Conservation (phyloP, 2,888 invertebrate genomes). For the Melanotus villosus region DNA sequence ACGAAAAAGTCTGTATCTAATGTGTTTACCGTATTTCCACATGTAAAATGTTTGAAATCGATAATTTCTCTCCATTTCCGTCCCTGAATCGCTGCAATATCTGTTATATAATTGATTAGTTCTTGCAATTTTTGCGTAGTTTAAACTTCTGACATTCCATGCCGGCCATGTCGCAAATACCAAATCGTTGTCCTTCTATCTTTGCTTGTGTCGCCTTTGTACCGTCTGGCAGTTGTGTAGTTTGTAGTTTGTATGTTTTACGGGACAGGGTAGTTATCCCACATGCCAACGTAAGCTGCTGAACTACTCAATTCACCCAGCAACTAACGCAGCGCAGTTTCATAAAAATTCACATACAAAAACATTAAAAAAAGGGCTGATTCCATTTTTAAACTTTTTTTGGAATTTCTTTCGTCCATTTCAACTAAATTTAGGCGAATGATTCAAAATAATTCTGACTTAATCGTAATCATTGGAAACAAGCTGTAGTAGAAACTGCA, state of each 20-base stretch:
- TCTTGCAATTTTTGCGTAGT: neutral
- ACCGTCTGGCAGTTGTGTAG: neutral
- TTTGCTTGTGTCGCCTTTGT: neutral
- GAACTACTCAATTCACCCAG: too few species aligned
- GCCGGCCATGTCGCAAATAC: too few species aligned
- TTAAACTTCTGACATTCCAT: neutral
- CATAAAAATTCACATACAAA: too few species aligned
- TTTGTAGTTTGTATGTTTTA: slow-evolving; percentile 5
- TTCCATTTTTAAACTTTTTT: too few species aligned
- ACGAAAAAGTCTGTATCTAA: slow-evolving; percentile 7
- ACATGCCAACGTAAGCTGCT: neutral
- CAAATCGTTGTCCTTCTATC: neutral
- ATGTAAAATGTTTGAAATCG: slow-evolving; percentile 8
- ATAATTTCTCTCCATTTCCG: slow-evolving; percentile 6
- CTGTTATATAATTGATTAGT: slow-evolving; percentile 3
- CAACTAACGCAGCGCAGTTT: too few species aligned
- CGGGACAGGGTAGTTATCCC: neutral
- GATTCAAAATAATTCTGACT: too few species aligned
- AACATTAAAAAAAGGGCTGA: too few species aligned
- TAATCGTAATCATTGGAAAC: too few species aligned
- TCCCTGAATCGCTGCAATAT: slow-evolving; percentile 6
- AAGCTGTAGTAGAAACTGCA: too few species aligned
- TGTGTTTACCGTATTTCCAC: neutral
- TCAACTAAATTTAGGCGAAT: too few species aligned
- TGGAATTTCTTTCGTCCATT: too few species aligned